phyloP scores from a whole-genome alignment of 1,140 invertebrate genomes.

The Sinella curviseta region DNA sequence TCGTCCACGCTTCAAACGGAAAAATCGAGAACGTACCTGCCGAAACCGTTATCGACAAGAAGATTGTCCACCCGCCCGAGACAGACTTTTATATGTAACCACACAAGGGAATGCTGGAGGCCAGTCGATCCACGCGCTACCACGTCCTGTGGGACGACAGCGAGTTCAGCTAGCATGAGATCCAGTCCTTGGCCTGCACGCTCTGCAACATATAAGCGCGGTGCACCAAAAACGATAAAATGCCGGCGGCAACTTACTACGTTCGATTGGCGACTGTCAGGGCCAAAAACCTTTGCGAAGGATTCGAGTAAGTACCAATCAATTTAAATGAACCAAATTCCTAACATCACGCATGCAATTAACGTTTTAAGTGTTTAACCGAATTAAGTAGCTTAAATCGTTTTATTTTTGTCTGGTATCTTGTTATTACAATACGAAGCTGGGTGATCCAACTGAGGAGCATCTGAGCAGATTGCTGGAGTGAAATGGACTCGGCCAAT shows the following conservation, averaged over 20 bases:
- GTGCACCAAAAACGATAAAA: constrained; percentile 83
- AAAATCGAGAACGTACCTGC: constrained; percentile 77
- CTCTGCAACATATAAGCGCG: constrained; percentile 86
- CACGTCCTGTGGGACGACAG: constrained; percentile 80
- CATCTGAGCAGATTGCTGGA: too few species aligned
- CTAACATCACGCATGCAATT: too few species aligned
- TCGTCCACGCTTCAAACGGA: background rate
- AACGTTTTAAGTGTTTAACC: too few species aligned
- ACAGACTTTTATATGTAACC: constrained; percentile 83
- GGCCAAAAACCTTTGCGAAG: too few species aligned
- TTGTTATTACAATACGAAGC: background rate
- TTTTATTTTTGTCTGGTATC: background rate
- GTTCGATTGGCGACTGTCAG: constrained; percentile 90
- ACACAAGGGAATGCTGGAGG: constrained; percentile 64
- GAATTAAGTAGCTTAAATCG: background rate
- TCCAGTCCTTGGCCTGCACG: constrained; percentile 81
- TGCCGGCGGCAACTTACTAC: constrained; percentile 91
- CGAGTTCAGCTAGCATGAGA: constrained; percentile 69
- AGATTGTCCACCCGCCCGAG: constrained; percentile 77
- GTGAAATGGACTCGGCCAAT: background rate
- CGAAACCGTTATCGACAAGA: constrained; percentile 78
- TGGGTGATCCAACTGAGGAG: background rate
- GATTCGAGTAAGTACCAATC: too few species aligned
- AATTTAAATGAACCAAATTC: background rate
- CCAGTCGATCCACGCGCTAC: constrained; percentile 80